A percentile compares a stretch with the other conserved stretches of the same genome.
phyloP scores from a whole-genome alignment of 2,888 invertebrate genomes.

The Deladenus siricidicola region DNA sequence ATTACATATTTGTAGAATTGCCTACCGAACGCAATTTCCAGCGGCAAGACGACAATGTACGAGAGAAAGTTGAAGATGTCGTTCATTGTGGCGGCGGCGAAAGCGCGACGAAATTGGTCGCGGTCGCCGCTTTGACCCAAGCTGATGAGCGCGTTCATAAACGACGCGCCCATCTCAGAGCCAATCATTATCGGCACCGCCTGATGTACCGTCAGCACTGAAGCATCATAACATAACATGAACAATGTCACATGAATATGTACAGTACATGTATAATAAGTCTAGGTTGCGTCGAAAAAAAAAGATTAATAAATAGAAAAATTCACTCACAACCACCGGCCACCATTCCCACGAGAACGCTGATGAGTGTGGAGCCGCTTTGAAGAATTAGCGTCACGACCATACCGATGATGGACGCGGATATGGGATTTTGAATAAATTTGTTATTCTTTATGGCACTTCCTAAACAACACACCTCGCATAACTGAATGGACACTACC shows the following conservation, averaged over 20 bases:
- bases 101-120: constrained; percentile 3
- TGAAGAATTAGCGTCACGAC: constrained; percentile 42
- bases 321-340: constrained; percentile 55
- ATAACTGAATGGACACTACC: background rate
- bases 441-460: constrained; percentile 41
- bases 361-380: constrained; percentile 39
- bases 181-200: constrained; percentile 61
- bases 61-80: constrained; percentile 61
- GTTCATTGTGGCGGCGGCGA: constrained; percentile 45
- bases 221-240: no score
- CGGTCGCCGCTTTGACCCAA: constrained; percentile 52
- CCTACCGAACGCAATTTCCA: constrained; percentile 56
- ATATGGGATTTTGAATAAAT: constrained; percentile 43
- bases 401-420: constrained; percentile 48
- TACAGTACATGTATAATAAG: no score
- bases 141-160: constrained; percentile 60
- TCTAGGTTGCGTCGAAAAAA: no score
- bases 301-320: no score
- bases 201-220: constrained; percentile 54
- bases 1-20: no score
- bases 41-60: constrained; percentile 57
- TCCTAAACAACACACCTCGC: constrained; percentile 28
- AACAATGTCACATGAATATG: no score
- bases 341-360: constrained; percentile 54
- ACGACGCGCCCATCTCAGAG: constrained; percentile 60